Conservation (phyloP, 2,888 invertebrate genomes). For the Caenorhabditis plicata region DNA sequence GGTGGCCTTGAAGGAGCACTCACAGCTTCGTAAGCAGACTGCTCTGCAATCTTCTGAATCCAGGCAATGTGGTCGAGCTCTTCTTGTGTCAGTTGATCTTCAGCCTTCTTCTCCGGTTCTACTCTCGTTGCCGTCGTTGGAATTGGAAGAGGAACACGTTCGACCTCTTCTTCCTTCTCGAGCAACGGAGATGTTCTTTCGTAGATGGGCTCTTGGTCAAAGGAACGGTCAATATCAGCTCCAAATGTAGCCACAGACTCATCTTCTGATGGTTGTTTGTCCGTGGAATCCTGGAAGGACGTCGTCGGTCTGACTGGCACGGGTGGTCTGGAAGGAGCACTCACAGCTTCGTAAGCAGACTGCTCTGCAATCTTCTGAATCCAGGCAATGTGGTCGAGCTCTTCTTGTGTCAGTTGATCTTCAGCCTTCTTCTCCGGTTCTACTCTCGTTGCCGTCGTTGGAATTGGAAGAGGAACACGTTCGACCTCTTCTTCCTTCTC, state of each 20-base stretch:
- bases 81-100: not conserved
- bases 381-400: conserved; percentile 1
- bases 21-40: conserved; percentile 1
- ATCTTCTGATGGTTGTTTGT: not conserved
- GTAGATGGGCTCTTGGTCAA: not conserved
- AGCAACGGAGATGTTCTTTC: not conserved
- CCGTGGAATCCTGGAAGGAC: not conserved
- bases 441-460: not conserved
- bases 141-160: too few species aligned
- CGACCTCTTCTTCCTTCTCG: too few species aligned
- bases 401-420: not conserved
- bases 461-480: too few species aligned
- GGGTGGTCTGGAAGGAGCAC: not conserved
- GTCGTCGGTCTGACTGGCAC: not conserved
- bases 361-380: not conserved
- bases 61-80: conserved; percentile 21
- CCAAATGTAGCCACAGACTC: conserved; percentile 7
- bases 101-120: not conserved
- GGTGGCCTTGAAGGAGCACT: not conserved
- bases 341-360: not conserved
- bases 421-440: not conserved
- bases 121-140: not conserved
- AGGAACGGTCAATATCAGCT: not conserved
- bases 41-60: conserved; percentile 11
- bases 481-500: too few species aligned